These are phyloP conservation scores for Abrostola tripartita DNA, from an alignment of 2,888 invertebrate genomes.

Conservation along the genomic window DNA sequence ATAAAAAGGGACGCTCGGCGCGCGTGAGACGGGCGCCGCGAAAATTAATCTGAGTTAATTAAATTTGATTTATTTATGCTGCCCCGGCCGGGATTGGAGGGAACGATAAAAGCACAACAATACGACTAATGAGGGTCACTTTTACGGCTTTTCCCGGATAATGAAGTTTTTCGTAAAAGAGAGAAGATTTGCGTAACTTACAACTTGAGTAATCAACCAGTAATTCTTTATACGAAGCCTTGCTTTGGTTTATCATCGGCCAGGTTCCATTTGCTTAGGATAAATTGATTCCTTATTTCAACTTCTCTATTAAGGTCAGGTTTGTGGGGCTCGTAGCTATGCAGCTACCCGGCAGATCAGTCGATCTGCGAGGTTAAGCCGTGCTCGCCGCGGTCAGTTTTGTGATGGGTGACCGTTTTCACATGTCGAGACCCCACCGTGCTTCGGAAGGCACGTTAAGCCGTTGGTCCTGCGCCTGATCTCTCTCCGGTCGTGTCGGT, in stretches of 20 bases:
- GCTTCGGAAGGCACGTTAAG: too few relatives aligned
- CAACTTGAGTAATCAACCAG: constrained; percentile 67
- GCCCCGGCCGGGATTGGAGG: constrained; percentile 70
- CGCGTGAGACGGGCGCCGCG: constrained; percentile 76
- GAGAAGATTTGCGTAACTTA: constrained; percentile 81
- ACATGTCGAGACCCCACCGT: too few relatives aligned
- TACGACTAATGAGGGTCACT: constrained; percentile 85
- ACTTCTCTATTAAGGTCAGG: constrained; percentile 11
- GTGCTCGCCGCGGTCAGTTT: too few relatives aligned
- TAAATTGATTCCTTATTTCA: constrained; percentile 25
- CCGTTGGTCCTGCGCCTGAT: too few relatives aligned
- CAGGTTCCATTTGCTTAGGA: constrained; percentile 41
- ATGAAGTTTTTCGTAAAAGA: constrained; percentile 79
- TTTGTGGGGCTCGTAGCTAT: neutral
- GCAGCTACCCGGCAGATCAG: too few relatives aligned
- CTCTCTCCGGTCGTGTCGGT: too few relatives aligned
- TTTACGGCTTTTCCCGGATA: constrained; percentile 82
- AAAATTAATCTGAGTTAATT: constrained; percentile 89
- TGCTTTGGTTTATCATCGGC: constrained; percentile 48
- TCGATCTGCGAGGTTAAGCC: too few relatives aligned
- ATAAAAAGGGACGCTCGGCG: constrained; percentile 80
- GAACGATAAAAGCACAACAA: constrained; percentile 85
- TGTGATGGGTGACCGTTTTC: too few relatives aligned
- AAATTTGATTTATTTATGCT: constrained; percentile 88
- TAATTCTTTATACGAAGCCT: constrained; percentile 66